Conservation (phyloP, 2,888 invertebrate species). For the Drosophila maculinotata region DNA sequence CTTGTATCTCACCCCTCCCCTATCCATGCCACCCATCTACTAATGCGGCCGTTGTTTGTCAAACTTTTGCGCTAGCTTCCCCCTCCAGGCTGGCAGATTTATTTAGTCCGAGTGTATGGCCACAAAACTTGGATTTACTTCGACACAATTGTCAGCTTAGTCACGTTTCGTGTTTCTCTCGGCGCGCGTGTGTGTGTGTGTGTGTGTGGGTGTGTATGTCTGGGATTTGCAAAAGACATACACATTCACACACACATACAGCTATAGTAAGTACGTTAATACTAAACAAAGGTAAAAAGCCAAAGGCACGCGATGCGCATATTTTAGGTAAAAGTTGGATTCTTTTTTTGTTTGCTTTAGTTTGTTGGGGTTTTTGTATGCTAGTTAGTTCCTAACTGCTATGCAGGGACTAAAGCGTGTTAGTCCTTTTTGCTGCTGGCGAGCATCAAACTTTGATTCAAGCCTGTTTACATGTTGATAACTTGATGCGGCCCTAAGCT, state of each 20-base stretch:
- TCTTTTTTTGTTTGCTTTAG: slow-evolving; percentile 49
- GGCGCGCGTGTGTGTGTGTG: slow-evolving; percentile 24
- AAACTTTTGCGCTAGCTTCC: slow-evolving; percentile 59
- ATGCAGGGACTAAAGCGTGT: slow-evolving; percentile 41
- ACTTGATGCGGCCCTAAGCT: slow-evolving; percentile 38
- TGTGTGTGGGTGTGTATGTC: slow-evolving; percentile 15
- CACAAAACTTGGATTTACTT: slow-evolving; percentile 78
- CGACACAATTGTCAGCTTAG: slow-evolving; percentile 81
- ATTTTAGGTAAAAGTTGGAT: slow-evolving; percentile 69
- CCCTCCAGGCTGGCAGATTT: slow-evolving; percentile 57
- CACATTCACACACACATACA: slow-evolving; percentile 3
- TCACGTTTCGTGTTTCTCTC: slow-evolving; percentile 72
- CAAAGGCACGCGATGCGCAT: slow-evolving; percentile 77
- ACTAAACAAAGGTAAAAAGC: slow-evolving; percentile 78
- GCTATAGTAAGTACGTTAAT: slow-evolving; percentile 50
- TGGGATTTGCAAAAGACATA: slow-evolving; percentile 46
- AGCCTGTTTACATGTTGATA: slow-evolving; percentile 55
- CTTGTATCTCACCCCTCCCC: background rate
- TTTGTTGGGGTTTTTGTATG: slow-evolving; percentile 48
- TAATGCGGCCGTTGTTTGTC: slow-evolving; percentile 66
- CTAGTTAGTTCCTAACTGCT: slow-evolving; percentile 56
- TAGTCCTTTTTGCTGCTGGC: slow-evolving; percentile 54
- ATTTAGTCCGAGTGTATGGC: slow-evolving; percentile 68
- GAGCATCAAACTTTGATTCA: slow-evolving; percentile 66
- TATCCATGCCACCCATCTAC: background rate